Percentiles rank a stretch among this genome's conserved stretches.
phyloP scores from a whole-genome alignment of 2,888 invertebrate species.

The Hydroisotoma schaefferi region DNA sequence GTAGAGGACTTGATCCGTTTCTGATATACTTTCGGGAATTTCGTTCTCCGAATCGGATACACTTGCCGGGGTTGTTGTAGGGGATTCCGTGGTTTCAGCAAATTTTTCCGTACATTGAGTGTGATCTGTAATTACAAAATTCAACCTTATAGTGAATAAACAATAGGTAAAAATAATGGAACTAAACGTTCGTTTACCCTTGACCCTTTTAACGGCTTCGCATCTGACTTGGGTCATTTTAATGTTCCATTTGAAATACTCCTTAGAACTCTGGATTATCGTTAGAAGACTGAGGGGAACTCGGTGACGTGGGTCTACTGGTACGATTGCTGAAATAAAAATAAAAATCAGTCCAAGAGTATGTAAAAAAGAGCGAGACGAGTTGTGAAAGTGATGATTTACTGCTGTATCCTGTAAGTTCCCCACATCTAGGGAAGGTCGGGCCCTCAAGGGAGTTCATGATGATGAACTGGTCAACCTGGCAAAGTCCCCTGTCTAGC shows the following conservation, averaged over 20 bases:
- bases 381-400: constrained; percentile 42
- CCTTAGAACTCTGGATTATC: constrained; percentile 51
- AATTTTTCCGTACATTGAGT: constrained; percentile 41
- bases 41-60: constrained; percentile 4
- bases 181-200: constrained; percentile 19
- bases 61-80: constrained; percentile 20
- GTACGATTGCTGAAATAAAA: constrained; percentile 50
- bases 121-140: constrained; percentile 30
- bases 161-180: neutral
- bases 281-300: constrained; percentile 51
- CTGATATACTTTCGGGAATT: constrained; percentile 10
- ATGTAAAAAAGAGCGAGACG: neutral
- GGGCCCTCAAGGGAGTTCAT: constrained; percentile 52
- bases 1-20: constrained; percentile 20
- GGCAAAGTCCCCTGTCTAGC: constrained; percentile 51
- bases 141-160: neutral
- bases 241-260: constrained; percentile 51
- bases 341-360: neutral
- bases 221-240: constrained; percentile 51
- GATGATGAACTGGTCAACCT: constrained; percentile 52
- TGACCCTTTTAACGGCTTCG: constrained; percentile 29
- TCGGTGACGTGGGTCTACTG: constrained; percentile 50
- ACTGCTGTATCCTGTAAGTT: constrained; percentile 52
- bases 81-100: constrained; percentile 8
- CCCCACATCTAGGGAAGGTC: constrained; percentile 52